A percentile compares a stretch with the other conserved stretches of the same genome.
phyloP scores from a whole-genome alignment of 2,113 vertebrate genomes.

The Dryoscopus gambensis region DNA sequence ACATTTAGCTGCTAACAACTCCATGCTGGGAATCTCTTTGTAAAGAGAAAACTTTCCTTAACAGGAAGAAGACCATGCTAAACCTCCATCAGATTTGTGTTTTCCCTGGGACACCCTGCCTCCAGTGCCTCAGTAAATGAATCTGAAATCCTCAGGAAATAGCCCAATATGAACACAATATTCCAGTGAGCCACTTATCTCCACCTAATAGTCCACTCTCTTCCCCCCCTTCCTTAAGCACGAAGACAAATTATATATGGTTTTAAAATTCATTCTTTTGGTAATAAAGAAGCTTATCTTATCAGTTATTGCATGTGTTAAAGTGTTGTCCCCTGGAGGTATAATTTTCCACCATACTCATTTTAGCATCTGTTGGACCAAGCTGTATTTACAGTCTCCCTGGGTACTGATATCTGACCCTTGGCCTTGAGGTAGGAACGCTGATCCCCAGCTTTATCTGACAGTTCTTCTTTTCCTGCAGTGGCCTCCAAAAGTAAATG shows the following conservation, averaged over 20 bases:
- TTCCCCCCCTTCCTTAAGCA: slow-evolving; percentile 7
- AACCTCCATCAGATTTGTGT: neutral
- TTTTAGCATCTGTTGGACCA: slow-evolving; percentile 6
- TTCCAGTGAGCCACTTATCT: slow-evolving; percentile 15
- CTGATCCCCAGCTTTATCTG: slow-evolving; percentile 25
- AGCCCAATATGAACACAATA: neutral
- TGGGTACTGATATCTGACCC: slow-evolving; percentile 13
- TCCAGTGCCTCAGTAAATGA: neutral
- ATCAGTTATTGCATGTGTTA: slow-evolving; percentile 43
- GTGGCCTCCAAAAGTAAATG: slow-evolving; percentile 37
- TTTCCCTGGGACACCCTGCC: neutral
- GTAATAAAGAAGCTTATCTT: slow-evolving; percentile 54
- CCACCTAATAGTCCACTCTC: neutral
- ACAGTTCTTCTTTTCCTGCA: slow-evolving; percentile 8
- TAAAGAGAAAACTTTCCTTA: neutral
- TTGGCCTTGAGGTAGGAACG: slow-evolving; percentile 8
- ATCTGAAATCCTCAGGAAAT: neutral
- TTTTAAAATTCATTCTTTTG: slow-evolving; percentile 40
- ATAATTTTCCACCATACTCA: neutral
- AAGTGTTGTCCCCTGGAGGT: neutral
- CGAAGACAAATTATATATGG: slow-evolving; percentile 38
- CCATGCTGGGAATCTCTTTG: neutral
- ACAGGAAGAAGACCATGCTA: neutral
- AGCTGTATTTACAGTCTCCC: neutral
- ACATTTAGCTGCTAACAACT: neutral